Evolutionary conservation across 2,113 vertebrate genomes (phyloP), one percentile per base, ranked within the genome.

Genomic region (Loxodonta africana): DNA sequence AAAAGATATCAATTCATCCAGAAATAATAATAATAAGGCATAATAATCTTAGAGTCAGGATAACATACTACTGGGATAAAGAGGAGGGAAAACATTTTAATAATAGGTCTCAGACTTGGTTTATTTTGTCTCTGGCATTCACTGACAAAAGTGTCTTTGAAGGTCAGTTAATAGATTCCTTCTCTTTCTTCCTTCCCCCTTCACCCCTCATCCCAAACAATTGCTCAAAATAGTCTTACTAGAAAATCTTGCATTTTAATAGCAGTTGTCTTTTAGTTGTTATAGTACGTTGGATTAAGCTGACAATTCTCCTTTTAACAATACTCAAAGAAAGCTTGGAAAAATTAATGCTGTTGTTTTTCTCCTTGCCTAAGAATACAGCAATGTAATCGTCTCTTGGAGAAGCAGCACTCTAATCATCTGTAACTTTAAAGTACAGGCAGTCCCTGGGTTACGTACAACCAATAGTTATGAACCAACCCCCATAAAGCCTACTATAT

Each of bases 281-380:
- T 97, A 96, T 77, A 87, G 46, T 93, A 95, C 96, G 48, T 88
- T 96, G 51, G 76, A 97, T 95, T 90, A 96, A 91, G 20, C 62
- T 96, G 92, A 96, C 94, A 97, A 97, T 93, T 94, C 76, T 95
- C 48, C 73, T 96, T 96, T 93, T 97, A 96, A 96, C 63, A 90
- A 95, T 94, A 92, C 51, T 93, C 86, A 93, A 93, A 83, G 78
- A 96, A 96, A 97, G 62, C 83, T 82, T 84, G 51, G 87, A 84
- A 97, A 97, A 97, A 97, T 91, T 95, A 96, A 97, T 96, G 88
- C 78, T 4, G 1, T 73, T 96, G 90, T 94, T 97, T 98, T 97
- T 91, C 95, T 96, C 76, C 28, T 85, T 86, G 84, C 82, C 94
- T 95, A 95, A 97, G 90, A 97, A 97, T 90, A 97, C 63, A 95